Evolutionary conservation across 2,113 vertebrate genomes (phyloP), one percentile per base, ranked within the genome.

Genomic region (Blennius ocellaris): DNA sequence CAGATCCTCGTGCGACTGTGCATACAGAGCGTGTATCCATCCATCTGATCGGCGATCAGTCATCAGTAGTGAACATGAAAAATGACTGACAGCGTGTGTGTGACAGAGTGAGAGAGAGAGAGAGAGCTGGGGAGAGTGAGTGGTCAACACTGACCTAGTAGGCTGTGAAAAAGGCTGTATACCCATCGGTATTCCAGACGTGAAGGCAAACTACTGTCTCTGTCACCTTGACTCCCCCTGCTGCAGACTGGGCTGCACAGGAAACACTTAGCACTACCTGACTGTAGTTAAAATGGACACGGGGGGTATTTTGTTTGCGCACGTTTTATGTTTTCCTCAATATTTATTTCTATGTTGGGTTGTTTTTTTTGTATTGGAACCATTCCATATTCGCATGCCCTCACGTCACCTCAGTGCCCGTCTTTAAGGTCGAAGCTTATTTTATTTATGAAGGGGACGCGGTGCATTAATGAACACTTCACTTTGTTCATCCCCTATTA

Each of bases 171-270:
- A 74, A 82, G 69, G 52, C 73, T 81, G 68, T 69, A 55, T 78
- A 55, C 72, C 83, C 82, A 91, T 91, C 88, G 81, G 89, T 91
- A 89, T 91, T 92, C 90, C 75, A 87, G 87, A 91, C 82, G 43
- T 84, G 40, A 69, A 89, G 78, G 80, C 73, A 82, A 85, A 87
- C 81, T 80, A 81, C 81, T 64, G 63, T 78, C 83, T 81, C 80
- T 87, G 89, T 92, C 89, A 91, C 89, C 90, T 91, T 92, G 86
- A 92, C 85, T 89, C 82, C 80, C 78, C 78, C 82, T 74, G 83
- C 81, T 80, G 63, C 69, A 87, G 77, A 86, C 74, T 5, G 51
- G 71, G 75, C 60, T 83, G 78, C 79, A 75, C 80, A 79, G 80
- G 81, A 88, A 81, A 78, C 84, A 82, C 82, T 81, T 84, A 81